Evolutionary conservation across 2,888 invertebrate genomes (phyloP), one percentile per base, ranked within the genome.

Genomic region (Pachliopta kotzebuea): DNA sequence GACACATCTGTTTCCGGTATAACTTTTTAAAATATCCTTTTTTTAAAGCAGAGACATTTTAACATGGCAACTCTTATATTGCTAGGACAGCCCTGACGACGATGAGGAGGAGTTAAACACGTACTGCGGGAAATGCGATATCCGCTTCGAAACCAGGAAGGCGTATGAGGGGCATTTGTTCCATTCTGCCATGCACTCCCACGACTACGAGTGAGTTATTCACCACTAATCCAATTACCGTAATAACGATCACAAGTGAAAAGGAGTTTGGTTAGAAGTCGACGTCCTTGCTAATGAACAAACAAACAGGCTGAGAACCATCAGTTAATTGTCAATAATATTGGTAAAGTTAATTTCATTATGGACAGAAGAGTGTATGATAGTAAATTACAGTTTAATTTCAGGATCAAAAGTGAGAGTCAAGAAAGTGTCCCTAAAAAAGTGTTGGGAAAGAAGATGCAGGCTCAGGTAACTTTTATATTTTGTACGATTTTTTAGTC

Each of bases 161-260:
- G 90, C 90, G 0, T 89, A 81, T 67, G 80, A 83, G 11, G 85
- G 88, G 60, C 90, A 90, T 60, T 62, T 86, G 50, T 85, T 87
- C 59, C 90, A 90, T 57, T 88, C 90, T 0, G 83, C 81, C 0
- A 67, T 84, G 69, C 90, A 90, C 64, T 69, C 77, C 0, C 80
- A 83, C 4, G 79, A 72, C 4, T 68, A 76, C 2, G 78, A 77
- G 74, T 84, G 65, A 73, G 79, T 76, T 50, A 45, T 49, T 24
- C 26, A 37, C 9, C 11, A 11, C 37, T 37, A 14, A 37, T 37
- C 11, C 14, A 14, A 37, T 14, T 37, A 37, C 37, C 1, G 37
- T 14, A 37, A 14, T 14, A 37, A 37, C 37, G 37, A 37, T 37
- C 11, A 8, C 31, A 9, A 31, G 8, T 31, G 31, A 31, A 31